Evolutionary conservation across 1,140 invertebrate genomes (phyloP), one percentile per base, ranked within the genome.

Genomic region (Lysiphlebus fabarum): DNA sequence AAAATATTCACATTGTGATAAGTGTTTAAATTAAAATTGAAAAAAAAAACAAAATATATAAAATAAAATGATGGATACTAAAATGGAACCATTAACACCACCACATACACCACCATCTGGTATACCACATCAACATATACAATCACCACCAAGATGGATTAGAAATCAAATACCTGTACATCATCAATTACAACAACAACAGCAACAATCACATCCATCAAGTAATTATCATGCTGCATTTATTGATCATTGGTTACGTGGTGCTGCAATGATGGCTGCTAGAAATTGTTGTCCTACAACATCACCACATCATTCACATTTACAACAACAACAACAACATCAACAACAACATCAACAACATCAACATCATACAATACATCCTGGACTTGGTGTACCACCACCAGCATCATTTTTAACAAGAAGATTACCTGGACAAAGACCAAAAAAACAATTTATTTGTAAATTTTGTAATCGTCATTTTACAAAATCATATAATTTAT

Each of bases 391-490:
- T 0, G 73, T 80, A 0, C 81, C 83, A 4, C 73, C 84, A 51
- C 83, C 86, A 58, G 71, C 84, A 1, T 59, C 73, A 0, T 75
- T 83, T 66, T 59, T 79, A 0, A 56, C 62, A 0, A 58, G 74
- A 2, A 82, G 81, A 12, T 72, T 80, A 1, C 81, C 82, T 0
- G 86, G 85, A 37, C 82, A 86, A 4, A 79, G 88, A 49, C 89
- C 88, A 2, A 95, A 95, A 80, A 95, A 95, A 70, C 91, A 98
- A 73, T 97, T 96, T 73, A 96, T 98, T 68, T 98, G 95, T 82
- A 92, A 93, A 74, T 97, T 90, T 74, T 98, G 95, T 79, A 87
- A 91, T 67, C 82, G 95, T 2, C 92, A 96, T 62, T 98, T 98
- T 74, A 97, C 95, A 45, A 98, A 98, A 75, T 95, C 92, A 43